phyloP scores from a whole-genome alignment of 1,140 invertebrate species.

The Phocides pigmalion region DNA sequence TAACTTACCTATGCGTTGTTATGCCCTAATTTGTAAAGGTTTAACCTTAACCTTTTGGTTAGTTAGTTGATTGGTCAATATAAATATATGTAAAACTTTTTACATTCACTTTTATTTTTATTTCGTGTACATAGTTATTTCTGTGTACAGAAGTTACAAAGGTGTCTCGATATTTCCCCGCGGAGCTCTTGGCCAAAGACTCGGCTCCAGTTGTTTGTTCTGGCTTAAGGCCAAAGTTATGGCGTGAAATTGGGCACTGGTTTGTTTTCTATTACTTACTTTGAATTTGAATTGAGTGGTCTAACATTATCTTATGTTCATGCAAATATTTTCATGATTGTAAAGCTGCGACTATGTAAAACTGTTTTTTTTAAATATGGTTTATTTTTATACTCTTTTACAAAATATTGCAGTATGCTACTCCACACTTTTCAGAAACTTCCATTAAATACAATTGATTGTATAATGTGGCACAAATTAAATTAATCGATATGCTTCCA shows the following conservation, averaged over 20 bases:
- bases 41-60: too few relatives aligned
- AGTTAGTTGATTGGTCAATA: too few relatives aligned
- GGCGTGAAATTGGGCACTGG: slow-evolving; percentile 20
- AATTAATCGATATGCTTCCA: too few relatives aligned
- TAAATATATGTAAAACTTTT: neutral
- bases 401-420: too few relatives aligned
- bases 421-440: too few relatives aligned
- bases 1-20: too few relatives aligned
- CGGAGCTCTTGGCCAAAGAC: slow-evolving; percentile 27
- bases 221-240: slow-evolving; percentile 22
- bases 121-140: slow-evolving; percentile 7
- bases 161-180: slow-evolving; percentile 30
- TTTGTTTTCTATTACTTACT: slow-evolving; percentile 1
- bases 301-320: neutral
- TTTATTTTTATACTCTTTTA: too few relatives aligned
- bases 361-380: neutral
- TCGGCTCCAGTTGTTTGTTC: slow-evolving; percentile 23
- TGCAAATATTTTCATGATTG: neutral
- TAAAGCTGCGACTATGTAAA: too few relatives aligned
- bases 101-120: neutral
- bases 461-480: too few relatives aligned
- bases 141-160: slow-evolving; percentile 17
- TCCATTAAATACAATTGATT: too few relatives aligned
- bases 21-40: too few relatives aligned
- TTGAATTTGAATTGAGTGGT: neutral